A percentile compares a stretch with the other conserved stretches of the same genome.
These are phyloP conservation scores for Tanaodytes sp. DNA, from an alignment of 2,888 invertebrate species.

Conservation along the genomic window DNA sequence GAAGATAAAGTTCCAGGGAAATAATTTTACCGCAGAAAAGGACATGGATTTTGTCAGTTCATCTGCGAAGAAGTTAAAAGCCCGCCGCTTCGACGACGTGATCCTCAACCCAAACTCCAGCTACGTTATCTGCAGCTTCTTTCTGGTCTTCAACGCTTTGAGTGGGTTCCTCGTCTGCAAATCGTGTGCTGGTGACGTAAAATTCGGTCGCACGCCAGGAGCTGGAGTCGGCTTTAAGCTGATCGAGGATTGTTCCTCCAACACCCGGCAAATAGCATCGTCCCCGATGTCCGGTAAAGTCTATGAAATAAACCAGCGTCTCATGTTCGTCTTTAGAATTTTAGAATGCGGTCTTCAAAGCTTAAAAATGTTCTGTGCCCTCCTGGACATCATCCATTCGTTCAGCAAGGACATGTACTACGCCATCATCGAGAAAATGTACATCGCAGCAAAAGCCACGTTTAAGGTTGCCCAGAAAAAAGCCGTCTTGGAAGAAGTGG, in stretches of 20 bases:
- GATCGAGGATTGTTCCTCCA: constrained; percentile 46
- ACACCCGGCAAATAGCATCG: constrained; percentile 51
- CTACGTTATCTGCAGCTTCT: constrained; percentile 16
- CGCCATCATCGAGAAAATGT: constrained; percentile 28
- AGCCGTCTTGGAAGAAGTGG: constrained; percentile 44
- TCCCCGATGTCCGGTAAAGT: constrained; percentile 48
- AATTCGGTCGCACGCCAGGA: constrained; percentile 20
- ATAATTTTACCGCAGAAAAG: constrained; percentile 14
- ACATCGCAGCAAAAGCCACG: constrained; percentile 28
- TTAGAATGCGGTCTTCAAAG: constrained; percentile 54
- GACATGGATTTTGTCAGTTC: constrained; percentile 30
- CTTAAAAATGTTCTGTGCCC: constrained; percentile 55
- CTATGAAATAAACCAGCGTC: constrained; percentile 45
- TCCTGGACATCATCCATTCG: constrained; percentile 50
- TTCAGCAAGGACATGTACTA: constrained; percentile 35
- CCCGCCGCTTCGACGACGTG: constrained; percentile 21
- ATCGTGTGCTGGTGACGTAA: constrained; percentile 17
- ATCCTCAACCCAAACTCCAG: constrained; percentile 19
- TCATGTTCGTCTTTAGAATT: constrained; percentile 56
- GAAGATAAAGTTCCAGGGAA: constrained; percentile 15
- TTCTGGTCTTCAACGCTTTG: constrained; percentile 26
- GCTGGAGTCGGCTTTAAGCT: constrained; percentile 55
- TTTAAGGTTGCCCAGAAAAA: constrained; percentile 41
- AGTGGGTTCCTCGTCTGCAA: constrained; percentile 27
- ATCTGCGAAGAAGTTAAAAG: constrained; percentile 33